Conservation (phyloP, 1,140 invertebrate species). For the Centruroides vittatus region DNA sequence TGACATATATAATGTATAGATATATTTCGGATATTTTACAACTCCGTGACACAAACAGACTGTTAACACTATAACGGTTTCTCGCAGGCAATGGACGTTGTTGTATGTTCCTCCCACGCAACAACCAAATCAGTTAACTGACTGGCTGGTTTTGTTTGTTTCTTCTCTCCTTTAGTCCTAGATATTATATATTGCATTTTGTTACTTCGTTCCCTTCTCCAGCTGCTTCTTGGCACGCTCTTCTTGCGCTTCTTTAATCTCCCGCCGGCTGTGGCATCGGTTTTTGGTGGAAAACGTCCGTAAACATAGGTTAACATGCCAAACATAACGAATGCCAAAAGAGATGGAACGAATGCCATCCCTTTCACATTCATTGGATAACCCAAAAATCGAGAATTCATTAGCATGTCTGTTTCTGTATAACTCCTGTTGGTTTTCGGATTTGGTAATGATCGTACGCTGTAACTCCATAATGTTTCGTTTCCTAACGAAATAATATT, state of each 20-base stretch:
- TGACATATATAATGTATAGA: no score
- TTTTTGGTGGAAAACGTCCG: constrained; percentile 33
- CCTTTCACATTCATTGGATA: constrained; percentile 32
- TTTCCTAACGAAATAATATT: constrained; percentile 19
- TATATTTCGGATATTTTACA: no score
- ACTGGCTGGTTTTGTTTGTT: constrained; percentile 7
- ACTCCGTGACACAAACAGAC: neutral
- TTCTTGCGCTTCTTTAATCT: constrained; percentile 23
- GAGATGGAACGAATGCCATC: constrained; percentile 29
- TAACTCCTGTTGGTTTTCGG: constrained; percentile 27
- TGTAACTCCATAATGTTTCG: constrained; percentile 29
- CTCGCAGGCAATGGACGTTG: constrained; percentile 10
- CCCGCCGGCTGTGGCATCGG: constrained; percentile 26
- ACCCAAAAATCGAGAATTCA: constrained; percentile 37
- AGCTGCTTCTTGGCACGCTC: constrained; percentile 15
- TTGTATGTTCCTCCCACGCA: constrained; percentile 13
- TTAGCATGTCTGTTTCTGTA: constrained; percentile 32
- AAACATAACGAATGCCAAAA: constrained; percentile 31
- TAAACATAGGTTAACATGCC: constrained; percentile 33
- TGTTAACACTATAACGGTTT: constrained; percentile 15
- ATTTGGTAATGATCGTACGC: constrained; percentile 28
- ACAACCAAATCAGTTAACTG: constrained; percentile 10
- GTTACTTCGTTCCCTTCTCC: constrained; percentile 19
- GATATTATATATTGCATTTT: constrained; percentile 11
- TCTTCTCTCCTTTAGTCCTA: constrained; percentile 8